These are phyloP conservation scores for Melipona quadrifasciata DNA, from an alignment of 1,140 invertebrate genomes.

Conservation along the genomic window DNA sequence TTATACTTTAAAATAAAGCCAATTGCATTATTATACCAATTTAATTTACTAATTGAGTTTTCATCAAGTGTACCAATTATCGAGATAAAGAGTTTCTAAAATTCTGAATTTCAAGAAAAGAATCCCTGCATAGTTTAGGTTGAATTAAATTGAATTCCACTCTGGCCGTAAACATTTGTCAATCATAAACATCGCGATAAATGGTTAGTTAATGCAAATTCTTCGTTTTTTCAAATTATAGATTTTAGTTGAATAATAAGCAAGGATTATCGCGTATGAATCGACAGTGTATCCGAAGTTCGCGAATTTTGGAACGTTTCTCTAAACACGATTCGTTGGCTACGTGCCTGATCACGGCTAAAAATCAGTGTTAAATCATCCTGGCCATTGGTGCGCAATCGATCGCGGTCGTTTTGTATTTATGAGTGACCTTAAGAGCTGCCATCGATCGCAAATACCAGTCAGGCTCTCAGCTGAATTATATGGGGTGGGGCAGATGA, in stretches of 20 bases:
- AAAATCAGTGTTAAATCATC: conserved; percentile 28
- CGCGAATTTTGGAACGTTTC: conserved; percentile 30
- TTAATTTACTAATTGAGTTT: too few species aligned
- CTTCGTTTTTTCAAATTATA: not conserved
- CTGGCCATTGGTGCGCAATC: conserved; percentile 35
- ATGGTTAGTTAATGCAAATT: not conserved
- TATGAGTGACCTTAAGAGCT: conserved; percentile 50
- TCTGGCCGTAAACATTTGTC: too few species aligned
- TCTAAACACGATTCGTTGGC: conserved; percentile 35
- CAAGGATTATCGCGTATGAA: not conserved
- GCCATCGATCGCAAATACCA: conserved; percentile 38
- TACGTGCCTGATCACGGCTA: conserved; percentile 39
- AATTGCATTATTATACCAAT: too few species aligned
- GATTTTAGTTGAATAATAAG: not conserved
- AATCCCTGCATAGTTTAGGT: too few species aligned
- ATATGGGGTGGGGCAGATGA: not conserved
- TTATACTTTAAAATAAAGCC: too few species aligned
- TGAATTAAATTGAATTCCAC: too few species aligned
- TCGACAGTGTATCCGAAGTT: not conserved
- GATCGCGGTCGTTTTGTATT: conserved; percentile 42
- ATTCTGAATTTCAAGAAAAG: too few species aligned
- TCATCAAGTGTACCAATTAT: too few species aligned
- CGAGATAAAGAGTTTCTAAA: too few species aligned
- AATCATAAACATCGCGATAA: too few species aligned
- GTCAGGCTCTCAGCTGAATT: conserved; percentile 48